Evolutionary conservation across 2,888 invertebrate genomes (phyloP), one percentile per base, ranked within the genome.

Genomic region (Asteroscopus sphinx): DNA sequence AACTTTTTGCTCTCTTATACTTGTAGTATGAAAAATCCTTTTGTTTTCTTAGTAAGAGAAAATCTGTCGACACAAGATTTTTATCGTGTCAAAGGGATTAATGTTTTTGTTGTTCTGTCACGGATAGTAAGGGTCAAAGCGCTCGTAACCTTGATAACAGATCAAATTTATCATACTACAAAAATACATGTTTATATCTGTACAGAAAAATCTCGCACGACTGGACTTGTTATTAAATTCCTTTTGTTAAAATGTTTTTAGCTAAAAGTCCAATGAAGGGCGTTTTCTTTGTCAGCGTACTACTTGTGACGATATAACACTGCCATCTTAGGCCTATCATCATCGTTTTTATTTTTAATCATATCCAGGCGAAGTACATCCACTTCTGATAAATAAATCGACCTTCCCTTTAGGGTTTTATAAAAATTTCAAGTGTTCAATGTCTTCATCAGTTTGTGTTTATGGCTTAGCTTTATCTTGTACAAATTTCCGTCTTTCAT

Each of bases 111-210:
- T 32, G 11, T 60, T 53, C n/a, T 40, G 35, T 37, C 33, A 60
- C 13, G 25, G 35, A 30, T 42, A 32, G 32, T 26, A 33, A 28
- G 52, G 74, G 65, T 69, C 57, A 63, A 63, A 56, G 46, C 48
- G 46, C 49, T 44, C n/a, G n/a, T 53, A 45, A 73, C 56, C 47
- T 69, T 73, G 53, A 73, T 62, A 56, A 51, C 21, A 56, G 36
- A 52, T 52, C 51, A 26, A 32, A 30, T 13, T 72, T 67, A 45
- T 72, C 67, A 21, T 42, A 16, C 42, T 28, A 25, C 47, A 36
- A 42, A 40, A 13, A 46, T 39, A 41, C 17, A 11, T 44, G 21
- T 45, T 33, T 39, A 42, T 35, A 35, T 11, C 44, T 33, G 35
- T 56, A 32, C 15, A 12, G 37, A 47, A 28, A 25, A 35, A 36